Conservation (phyloP, 2,113 vertebrate genomes). For the Anser cygnoides region DNA sequence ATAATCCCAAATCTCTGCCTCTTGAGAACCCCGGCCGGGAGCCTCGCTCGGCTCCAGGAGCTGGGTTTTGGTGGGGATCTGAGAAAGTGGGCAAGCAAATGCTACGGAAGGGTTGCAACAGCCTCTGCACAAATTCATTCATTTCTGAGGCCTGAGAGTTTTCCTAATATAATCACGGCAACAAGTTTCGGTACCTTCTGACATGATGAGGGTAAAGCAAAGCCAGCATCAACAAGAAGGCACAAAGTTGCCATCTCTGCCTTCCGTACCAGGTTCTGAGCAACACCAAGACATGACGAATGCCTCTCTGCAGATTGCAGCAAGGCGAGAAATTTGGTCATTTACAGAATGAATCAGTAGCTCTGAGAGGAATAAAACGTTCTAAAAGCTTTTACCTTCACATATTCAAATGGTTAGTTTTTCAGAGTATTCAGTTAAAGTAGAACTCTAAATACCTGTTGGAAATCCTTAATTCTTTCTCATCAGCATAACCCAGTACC, state of each 20-base stretch:
- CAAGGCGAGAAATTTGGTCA: background rate
- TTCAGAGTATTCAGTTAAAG: background rate
- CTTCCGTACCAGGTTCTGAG: background rate
- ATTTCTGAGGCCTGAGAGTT: background rate
- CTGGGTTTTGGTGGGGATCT: background rate
- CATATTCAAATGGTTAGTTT: background rate
- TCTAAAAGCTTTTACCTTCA: background rate
- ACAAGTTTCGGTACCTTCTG: background rate
- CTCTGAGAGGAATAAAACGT: background rate
- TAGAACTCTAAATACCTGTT: background rate
- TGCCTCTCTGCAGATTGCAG: background rate
- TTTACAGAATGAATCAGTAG: conserved; percentile 33
- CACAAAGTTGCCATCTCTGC: background rate
- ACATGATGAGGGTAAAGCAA: background rate
- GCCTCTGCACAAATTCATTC: rapidly evolving
- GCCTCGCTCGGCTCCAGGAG: no score
- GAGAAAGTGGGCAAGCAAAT: rapidly evolving
- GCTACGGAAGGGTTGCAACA: background rate
- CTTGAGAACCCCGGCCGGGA: background rate
- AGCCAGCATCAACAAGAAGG: background rate
- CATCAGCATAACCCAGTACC: background rate
- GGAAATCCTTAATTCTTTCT: background rate
- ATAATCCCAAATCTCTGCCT: background rate
- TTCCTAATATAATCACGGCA: rapidly evolving
- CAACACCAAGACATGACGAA: conserved; percentile 9